Evolutionary conservation across 2,888 invertebrate species (phyloP).

Genomic region (Sarcophaga subvicina): DNA sequence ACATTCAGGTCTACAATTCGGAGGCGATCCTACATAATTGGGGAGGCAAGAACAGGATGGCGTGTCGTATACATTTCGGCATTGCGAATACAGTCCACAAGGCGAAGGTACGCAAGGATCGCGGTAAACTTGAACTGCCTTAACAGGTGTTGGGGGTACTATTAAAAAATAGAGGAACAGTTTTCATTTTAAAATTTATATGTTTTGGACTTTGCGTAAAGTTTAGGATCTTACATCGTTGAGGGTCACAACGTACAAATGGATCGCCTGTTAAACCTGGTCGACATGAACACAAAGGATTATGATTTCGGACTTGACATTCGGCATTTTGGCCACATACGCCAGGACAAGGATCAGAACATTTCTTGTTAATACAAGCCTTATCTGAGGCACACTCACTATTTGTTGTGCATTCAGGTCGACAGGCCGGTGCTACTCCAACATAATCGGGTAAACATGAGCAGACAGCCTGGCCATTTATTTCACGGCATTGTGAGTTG

Average conservation of each 20-base stretch:
- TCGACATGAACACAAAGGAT: constrained; percentile 89
- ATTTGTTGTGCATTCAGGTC: constrained; percentile 89
- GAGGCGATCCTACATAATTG: constrained; percentile 88
- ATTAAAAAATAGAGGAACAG: neutral
- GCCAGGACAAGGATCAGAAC: constrained; percentile 89
- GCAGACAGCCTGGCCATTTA: constrained; percentile 87
- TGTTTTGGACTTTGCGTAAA: neutral
- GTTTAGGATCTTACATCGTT: constrained; percentile 79
- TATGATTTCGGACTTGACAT: constrained; percentile 90
- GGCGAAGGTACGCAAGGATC: constrained; percentile 86
- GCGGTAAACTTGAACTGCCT: constrained; percentile 73
- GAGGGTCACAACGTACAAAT: constrained; percentile 85
- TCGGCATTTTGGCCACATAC: constrained; percentile 88
- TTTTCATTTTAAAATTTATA: neutral
- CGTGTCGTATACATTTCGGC: constrained; percentile 84
- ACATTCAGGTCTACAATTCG: constrained; percentile 87
- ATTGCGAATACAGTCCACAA: constrained; percentile 87
- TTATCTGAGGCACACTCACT: constrained; percentile 86
- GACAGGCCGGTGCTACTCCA: constrained; percentile 87
- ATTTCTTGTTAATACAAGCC: constrained; percentile 88
- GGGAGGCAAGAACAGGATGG: constrained; percentile 86
- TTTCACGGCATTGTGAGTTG: constrained; percentile 88
- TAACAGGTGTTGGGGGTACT: constrained; percentile 74
- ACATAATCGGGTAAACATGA: constrained; percentile 87
- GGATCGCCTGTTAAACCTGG: constrained; percentile 88